These are phyloP conservation scores for Spodoptera litura DNA, from an alignment of 1,140 invertebrate genomes.

Conservation along the genomic window DNA sequence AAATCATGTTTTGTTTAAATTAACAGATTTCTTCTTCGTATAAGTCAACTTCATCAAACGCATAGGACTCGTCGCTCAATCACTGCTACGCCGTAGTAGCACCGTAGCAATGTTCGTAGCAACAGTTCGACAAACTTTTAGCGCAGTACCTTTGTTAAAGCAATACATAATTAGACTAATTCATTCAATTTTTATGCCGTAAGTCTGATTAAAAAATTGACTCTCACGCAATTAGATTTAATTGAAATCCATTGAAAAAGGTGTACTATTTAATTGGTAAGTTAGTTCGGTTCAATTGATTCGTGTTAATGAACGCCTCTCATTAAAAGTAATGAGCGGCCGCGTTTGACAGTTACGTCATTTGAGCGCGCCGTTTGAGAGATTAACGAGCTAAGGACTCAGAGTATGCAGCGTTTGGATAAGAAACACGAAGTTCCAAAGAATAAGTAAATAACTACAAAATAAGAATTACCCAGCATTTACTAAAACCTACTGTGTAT, in stretches of 20 bases:
- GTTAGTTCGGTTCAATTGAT: conserved; percentile 43
- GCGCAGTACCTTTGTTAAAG: too few species aligned
- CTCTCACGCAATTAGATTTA: conserved; percentile 28
- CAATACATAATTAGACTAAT: neutral
- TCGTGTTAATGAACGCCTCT: conserved; percentile 51
- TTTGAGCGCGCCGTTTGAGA: conserved; percentile 50
- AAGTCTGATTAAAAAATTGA: neutral
- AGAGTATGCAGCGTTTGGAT: conserved; percentile 14
- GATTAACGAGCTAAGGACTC: conserved; percentile 46
- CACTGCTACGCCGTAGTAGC: neutral
- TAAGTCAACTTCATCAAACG: neutral
- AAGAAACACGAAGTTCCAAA: neutral
- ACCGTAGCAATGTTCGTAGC: neutral
- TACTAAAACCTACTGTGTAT: too few species aligned
- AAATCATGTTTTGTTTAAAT: too few species aligned
- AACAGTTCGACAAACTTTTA: too few species aligned
- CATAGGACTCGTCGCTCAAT: neutral
- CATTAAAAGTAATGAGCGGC: conserved; percentile 53
- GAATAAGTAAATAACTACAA: neutral
- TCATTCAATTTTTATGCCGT: neutral
- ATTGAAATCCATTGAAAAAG: conserved; percentile 21
- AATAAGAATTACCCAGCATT: neutral
- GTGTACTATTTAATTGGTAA: conserved; percentile 41
- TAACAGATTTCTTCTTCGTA: too few species aligned
- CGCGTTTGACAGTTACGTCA: conserved; percentile 49